Evolutionary conservation across 2,797 vertebrate species (phyloP).

Genomic region (Choloepus didactylus): DNA sequence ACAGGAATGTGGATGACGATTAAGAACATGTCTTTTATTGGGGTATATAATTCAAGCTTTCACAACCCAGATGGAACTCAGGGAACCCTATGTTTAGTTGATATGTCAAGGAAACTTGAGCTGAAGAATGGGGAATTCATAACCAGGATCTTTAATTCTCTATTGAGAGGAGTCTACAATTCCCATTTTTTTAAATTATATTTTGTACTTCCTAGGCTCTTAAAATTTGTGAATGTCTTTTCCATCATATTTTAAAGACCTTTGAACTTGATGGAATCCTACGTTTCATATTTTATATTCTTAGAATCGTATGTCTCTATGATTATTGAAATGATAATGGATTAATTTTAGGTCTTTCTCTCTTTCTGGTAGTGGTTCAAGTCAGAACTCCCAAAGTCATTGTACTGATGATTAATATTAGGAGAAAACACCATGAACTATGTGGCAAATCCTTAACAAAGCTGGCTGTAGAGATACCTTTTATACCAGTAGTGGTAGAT

Average conservation of each 20-base stretch:
- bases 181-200: not conserved
- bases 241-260: constrained; percentile 31
- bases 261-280: not conserved
- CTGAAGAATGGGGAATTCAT: not conserved
- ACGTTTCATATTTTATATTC: constrained; percentile 12
- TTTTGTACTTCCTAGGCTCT: not conserved
- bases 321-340: not conserved
- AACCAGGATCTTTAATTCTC: constrained; percentile 27
- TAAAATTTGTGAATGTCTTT: not conserved
- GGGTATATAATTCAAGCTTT: too few species aligned
- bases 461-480: not conserved
- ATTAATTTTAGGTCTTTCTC: not conserved
- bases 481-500: not conserved
- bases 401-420: not conserved
- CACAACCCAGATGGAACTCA: not conserved
- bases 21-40: too few species aligned
- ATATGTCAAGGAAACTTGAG: constrained; percentile 4
- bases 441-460: constrained; percentile 15
- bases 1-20: too few species aligned
- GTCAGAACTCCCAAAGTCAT: not conserved
- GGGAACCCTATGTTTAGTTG: not conserved
- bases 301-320: not conserved
- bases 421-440: not conserved
- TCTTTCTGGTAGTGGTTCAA: not conserved
- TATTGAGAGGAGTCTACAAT: not conserved